Evolutionary conservation across 2,113 vertebrate species (phyloP).

Genomic region (Crocuta crocuta): DNA sequence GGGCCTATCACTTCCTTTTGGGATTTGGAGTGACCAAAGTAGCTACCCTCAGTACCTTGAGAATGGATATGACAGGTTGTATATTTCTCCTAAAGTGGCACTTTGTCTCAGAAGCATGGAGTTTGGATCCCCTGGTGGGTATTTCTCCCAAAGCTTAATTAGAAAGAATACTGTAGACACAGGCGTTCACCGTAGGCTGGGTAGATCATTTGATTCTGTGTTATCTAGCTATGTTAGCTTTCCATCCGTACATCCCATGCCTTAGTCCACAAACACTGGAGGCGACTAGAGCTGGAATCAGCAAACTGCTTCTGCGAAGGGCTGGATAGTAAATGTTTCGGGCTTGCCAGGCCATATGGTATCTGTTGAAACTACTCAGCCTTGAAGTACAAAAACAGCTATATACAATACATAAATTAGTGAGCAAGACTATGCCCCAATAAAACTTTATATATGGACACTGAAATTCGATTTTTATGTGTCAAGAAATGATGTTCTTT

Average conservation of each 20-base stretch:
- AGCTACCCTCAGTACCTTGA: background rate
- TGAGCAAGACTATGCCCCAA: background rate
- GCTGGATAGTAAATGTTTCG: background rate
- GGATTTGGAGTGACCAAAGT: background rate
- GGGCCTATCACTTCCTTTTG: background rate
- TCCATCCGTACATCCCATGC: background rate
- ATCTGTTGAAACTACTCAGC: background rate
- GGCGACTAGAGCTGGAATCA: background rate
- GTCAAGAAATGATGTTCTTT: background rate
- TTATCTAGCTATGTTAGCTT: background rate
- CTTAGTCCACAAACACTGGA: background rate
- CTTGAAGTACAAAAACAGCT: background rate
- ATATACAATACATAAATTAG: background rate
- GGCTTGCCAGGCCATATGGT: background rate
- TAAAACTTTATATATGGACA: background rate
- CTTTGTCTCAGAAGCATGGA: background rate
- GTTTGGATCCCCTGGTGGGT: background rate
- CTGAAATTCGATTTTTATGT: background rate
- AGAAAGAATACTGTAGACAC: background rate
- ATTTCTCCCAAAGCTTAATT: background rate
- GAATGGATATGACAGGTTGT: background rate
- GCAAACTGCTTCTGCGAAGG: background rate
- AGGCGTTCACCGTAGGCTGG: background rate
- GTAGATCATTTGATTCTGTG: background rate
- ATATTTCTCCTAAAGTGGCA: background rate